A percentile compares a stretch with the other conserved stretches of the same genome.
Conservation (phyloP, 2,888 invertebrate species). For the Nycteola revayana region DNA sequence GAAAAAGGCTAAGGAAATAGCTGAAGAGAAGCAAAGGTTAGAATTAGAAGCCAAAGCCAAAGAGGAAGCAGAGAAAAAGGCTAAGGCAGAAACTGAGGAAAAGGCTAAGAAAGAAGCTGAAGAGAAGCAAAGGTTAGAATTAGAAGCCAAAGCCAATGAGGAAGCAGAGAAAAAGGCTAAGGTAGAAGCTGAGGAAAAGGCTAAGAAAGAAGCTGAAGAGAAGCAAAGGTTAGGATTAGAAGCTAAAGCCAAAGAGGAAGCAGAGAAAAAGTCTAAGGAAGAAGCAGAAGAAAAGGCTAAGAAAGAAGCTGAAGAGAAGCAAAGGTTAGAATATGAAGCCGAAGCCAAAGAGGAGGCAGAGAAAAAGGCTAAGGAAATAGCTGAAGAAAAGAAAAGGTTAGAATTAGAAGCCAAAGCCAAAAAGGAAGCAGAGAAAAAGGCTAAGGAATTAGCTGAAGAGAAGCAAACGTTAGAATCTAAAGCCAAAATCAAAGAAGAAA, state of each 20-base stretch:
- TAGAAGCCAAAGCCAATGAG: not conserved
- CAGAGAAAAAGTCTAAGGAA: slow-evolving; percentile 3
- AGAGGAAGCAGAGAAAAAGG: slow-evolving; percentile 7
- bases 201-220: too few species aligned
- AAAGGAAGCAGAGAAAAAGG: not conserved
- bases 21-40: slow-evolving; percentile 13
- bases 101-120: slow-evolving; percentile 5
- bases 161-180: too few species aligned
- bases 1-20: not conserved
- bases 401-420: slow-evolving; percentile 3
- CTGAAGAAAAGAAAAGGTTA: not conserved
- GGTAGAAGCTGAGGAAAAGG: too few species aligned
- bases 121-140: slow-evolving; percentile 1
- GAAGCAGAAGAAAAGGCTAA: not conserved
- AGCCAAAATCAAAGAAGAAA: not conserved
- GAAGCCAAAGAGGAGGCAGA: slow-evolving; percentile 3
- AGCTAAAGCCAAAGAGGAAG: slow-evolving; percentile 4
- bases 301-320: not conserved
- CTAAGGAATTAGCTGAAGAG: not conserved
- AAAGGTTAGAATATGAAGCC: not conserved
- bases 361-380: not conserved
- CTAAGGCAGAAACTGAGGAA: not conserved
- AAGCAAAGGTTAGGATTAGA: not conserved
- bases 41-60: slow-evolving; percentile 7
- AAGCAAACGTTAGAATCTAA: not conserved